Percentiles rank a stretch among this genome's conserved stretches.
Evolutionary conservation across 2,113 vertebrate species (phyloP).

Genomic region (Saimiri boliviensis): DNA sequence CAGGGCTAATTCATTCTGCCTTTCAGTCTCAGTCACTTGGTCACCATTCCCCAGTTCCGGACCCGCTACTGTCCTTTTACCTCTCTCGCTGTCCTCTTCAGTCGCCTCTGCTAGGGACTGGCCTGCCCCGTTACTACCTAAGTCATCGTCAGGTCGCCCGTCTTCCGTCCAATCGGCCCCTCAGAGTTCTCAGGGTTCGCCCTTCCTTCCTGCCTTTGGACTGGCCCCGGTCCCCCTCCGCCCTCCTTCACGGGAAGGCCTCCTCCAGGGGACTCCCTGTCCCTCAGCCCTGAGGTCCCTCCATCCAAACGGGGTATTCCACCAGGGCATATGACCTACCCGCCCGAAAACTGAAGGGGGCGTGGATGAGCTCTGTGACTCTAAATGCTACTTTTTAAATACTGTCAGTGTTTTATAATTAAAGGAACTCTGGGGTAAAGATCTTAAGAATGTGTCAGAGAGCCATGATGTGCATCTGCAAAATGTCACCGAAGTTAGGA

Average conservation of each 20-base stretch:
- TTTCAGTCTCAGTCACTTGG: accelerated
- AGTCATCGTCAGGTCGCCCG: not conserved
- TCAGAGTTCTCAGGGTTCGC: not conserved
- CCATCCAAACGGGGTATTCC: not conserved
- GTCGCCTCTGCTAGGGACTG: not conserved
- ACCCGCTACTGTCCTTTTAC: not conserved
- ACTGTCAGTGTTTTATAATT: conserved; percentile 51
- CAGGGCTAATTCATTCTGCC: too few species aligned
- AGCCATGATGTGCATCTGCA: not conserved
- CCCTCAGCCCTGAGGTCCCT: not conserved
- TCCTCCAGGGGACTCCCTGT: not conserved
- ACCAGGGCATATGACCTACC: not conserved
- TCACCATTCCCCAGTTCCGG: not conserved
- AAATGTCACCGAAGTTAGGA: not conserved
- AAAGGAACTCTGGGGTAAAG: conserved; percentile 28
- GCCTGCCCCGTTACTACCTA: too few species aligned
- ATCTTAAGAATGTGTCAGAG: not conserved
- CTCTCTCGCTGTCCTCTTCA: accelerated
- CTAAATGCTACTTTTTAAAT: not conserved
- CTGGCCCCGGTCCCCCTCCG: not conserved
- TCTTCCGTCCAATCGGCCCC: not conserved
- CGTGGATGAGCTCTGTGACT: not conserved
- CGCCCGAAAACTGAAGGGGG: not conserved
- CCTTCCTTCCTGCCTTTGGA: not conserved
- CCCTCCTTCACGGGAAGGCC: not conserved